Conservation (phyloP, 2,888 invertebrate genomes). For the Megamerina dolium region DNA sequence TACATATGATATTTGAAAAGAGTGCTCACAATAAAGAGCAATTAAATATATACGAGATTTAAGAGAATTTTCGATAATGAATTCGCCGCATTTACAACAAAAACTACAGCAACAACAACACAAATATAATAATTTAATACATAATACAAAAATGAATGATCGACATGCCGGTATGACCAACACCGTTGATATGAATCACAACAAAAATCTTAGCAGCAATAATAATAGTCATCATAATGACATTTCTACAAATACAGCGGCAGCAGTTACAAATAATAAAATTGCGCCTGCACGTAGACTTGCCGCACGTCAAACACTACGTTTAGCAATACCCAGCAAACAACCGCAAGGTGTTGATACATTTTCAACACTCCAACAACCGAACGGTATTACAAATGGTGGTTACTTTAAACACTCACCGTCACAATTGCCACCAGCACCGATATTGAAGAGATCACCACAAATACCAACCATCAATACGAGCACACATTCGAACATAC, state of each 20-base stretch:
- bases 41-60: no score
- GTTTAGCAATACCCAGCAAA: slow-evolving; percentile 47
- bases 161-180: slow-evolving; percentile 9
- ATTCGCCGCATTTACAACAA: slow-evolving; percentile 37
- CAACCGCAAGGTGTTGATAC: slow-evolving; percentile 24
- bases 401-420: slow-evolving; percentile 30
- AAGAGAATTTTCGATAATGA: slow-evolving; percentile 23
- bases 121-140: not conserved
- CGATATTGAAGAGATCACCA: slow-evolving; percentile 30
- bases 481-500: slow-evolving; percentile 3
- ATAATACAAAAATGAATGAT: no score
- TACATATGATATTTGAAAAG: no score
- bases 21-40: no score
- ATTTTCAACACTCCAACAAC: slow-evolving; percentile 7
- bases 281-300: slow-evolving; percentile 49
- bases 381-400: slow-evolving; percentile 2
- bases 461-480: slow-evolving; percentile 4
- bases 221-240: slow-evolving; percentile 4
- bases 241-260: slow-evolving; percentile 4
- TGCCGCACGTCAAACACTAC: slow-evolving; percentile 46
- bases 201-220: slow-evolving; percentile 16
- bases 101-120: no score
- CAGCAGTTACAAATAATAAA: slow-evolving; percentile 29
- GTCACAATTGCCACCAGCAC: slow-evolving; percentile 40
- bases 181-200: not conserved